These are phyloP conservation scores for Nowickia ferox DNA, from an alignment of 2,888 invertebrate species.

Conservation along the genomic window DNA sequence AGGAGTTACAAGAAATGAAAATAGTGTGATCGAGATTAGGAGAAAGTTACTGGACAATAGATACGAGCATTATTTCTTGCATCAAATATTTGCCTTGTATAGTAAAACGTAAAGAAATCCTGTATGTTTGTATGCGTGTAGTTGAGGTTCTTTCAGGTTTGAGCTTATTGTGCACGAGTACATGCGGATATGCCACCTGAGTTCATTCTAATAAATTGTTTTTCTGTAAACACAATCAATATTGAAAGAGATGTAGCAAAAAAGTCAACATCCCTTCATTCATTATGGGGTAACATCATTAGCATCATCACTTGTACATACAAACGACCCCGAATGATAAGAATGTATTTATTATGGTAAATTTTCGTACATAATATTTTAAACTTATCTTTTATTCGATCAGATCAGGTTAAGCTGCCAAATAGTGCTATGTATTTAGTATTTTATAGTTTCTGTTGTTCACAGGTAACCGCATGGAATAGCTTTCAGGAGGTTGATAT, in stretches of 20 bases:
- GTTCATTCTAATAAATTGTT: conserved; percentile 70
- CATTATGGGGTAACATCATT: conserved; percentile 44
- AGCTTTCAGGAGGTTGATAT: too few relatives aligned
- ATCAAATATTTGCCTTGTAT: not conserved
- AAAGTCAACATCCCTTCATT: conserved; percentile 33
- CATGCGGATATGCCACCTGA: conserved; percentile 44
- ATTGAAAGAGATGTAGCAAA: conserved; percentile 54
- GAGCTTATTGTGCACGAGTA: conserved; percentile 3
- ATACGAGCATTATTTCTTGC: too few relatives aligned
- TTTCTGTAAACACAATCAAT: conserved; percentile 71
- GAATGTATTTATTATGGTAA: not conserved
- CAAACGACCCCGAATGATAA: not conserved
- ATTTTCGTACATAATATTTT: not conserved
- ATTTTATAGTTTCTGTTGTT: not conserved
- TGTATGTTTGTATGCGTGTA: not conserved
- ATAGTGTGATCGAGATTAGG: too few relatives aligned
- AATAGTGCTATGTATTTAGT: not conserved
- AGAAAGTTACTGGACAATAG: too few relatives aligned
- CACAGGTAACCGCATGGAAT: too few relatives aligned
- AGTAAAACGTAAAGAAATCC: not conserved
- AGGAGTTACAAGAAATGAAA: too few relatives aligned
- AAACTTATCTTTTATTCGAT: not conserved
- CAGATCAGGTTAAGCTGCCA: not conserved
- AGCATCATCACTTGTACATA: conserved; percentile 24
- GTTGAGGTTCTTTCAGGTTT: not conserved